Evolutionary conservation across 2,888 invertebrate species (phyloP).

Genomic region (Polydrusus pterygomalis): DNA sequence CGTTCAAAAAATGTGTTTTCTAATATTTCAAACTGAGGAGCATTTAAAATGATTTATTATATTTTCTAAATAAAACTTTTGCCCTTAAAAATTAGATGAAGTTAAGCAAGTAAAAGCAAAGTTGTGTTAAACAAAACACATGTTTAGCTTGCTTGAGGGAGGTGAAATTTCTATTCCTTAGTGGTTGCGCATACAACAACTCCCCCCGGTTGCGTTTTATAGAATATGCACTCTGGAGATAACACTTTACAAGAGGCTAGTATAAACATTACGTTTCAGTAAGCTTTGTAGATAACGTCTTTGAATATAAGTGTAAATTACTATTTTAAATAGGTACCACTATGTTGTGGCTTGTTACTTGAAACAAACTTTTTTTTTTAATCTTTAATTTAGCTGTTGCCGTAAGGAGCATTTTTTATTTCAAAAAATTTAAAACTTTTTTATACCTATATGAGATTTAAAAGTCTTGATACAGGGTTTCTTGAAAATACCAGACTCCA

Average conservation of each 20-base stretch:
- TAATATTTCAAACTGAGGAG: too few relatives aligned
- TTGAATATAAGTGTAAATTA: background rate
- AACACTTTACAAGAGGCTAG: conserved; percentile 16
- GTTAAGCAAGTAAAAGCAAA: conserved; percentile 19
- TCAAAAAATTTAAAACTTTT: too few relatives aligned
- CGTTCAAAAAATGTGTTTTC: too few relatives aligned
- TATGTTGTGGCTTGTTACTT: background rate
- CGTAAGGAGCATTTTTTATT: too few relatives aligned
- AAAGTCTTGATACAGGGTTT: too few relatives aligned
- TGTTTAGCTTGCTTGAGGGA: conserved; percentile 9
- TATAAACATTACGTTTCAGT: background rate
- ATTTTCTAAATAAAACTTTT: too few relatives aligned
- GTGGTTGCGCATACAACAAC: conserved; percentile 21
- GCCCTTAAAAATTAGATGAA: background rate
- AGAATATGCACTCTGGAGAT: conserved; percentile 20
- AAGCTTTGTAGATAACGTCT: background rate
- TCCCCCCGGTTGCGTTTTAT: conserved; percentile 20
- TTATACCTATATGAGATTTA: too few relatives aligned
- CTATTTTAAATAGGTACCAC: background rate
- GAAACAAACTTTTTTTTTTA: too few relatives aligned
- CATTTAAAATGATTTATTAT: too few relatives aligned
- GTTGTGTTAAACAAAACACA: conserved; percentile 25
- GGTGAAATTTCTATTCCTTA: conserved; percentile 17
- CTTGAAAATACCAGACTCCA: too few relatives aligned
- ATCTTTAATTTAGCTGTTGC: too few relatives aligned